Evolutionary conservation across 1,140 invertebrate species (phyloP).

Genomic region (Heterodera schachtii): DNA sequence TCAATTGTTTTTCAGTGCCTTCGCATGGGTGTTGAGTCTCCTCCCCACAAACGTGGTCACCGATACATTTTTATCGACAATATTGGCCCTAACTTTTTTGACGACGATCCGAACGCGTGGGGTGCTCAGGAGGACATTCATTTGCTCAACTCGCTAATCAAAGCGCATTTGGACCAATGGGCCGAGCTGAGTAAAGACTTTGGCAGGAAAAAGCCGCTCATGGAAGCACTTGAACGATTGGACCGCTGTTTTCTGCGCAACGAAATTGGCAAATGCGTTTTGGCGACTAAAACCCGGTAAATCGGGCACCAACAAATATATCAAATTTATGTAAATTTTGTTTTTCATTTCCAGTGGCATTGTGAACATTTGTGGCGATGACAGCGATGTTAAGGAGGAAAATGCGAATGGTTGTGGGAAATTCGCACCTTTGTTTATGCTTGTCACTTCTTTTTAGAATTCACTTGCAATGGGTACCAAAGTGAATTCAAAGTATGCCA

Average conservation of each 20-base stretch:
- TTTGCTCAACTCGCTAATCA: constrained; percentile 28
- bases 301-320: not conserved
- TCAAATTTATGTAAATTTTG: not conserved
- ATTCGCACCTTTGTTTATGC: not conserved
- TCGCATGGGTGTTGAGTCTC: constrained; percentile 32
- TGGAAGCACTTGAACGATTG: constrained; percentile 33
- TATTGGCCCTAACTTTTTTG: constrained; percentile 35
- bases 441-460: not conserved
- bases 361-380: constrained; percentile 1
- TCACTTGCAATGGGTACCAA: not conserved
- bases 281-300: constrained; percentile 19
- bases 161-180: constrained; percentile 37
- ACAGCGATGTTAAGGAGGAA: not conserved
- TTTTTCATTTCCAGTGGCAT: constrained; percentile 3
- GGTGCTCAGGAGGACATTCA: constrained; percentile 36
- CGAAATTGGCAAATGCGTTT: constrained; percentile 29
- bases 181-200: constrained; percentile 33
- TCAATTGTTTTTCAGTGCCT: constrained; percentile 26
- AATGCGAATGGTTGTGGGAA: not conserved
- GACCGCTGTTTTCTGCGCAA: constrained; percentile 34
- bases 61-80: constrained; percentile 28
- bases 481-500: not conserved
- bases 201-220: constrained; percentile 22
- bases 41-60: constrained; percentile 29
- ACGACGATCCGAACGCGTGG: constrained; percentile 21